phyloP scores from a whole-genome alignment of 2,797 vertebrate genomes.

The Lithobates pipiens region DNA sequence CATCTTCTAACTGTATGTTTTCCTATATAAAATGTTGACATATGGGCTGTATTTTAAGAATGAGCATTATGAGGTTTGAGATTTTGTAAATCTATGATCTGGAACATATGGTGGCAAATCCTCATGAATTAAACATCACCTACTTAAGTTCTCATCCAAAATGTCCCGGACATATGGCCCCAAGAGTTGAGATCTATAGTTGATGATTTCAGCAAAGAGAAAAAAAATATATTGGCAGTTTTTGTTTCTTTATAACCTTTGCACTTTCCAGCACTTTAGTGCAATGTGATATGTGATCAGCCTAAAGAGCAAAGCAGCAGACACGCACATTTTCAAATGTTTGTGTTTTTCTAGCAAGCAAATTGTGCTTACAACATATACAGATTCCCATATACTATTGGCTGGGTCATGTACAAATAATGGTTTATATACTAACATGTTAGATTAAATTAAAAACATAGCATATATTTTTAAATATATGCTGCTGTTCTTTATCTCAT shows the following conservation, averaged over 20 bases:
- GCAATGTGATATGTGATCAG: not conserved
- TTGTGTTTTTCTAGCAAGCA: too few relatives aligned
- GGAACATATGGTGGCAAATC: conserved; percentile 43
- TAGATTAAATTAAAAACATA: too few relatives aligned
- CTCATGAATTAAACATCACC: conserved; percentile 50
- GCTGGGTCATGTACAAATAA: too few relatives aligned
- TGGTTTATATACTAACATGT: too few relatives aligned
- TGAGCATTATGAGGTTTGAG: conserved; percentile 41
- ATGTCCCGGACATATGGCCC: conserved; percentile 17
- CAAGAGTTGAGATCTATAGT: not conserved
- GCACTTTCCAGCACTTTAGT: not conserved
- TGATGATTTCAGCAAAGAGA: conserved; percentile 8
- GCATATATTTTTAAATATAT: too few relatives aligned
- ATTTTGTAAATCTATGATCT: conserved; percentile 33
- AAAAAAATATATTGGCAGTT: not conserved
- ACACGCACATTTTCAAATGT: too few relatives aligned
- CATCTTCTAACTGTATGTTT: conserved; percentile 42
- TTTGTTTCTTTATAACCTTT: not conserved
- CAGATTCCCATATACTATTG: too few relatives aligned
- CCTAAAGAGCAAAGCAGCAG: not conserved
- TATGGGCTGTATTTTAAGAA: conserved; percentile 32
- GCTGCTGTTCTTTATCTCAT: too few relatives aligned
- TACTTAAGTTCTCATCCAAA: conserved; percentile 33
- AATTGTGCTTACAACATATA: too few relatives aligned
- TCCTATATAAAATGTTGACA: conserved; percentile 43